These are phyloP conservation scores for Ictalurus punctatus DNA, from an alignment of 2,113 vertebrate genomes.

Conservation along the genomic window DNA sequence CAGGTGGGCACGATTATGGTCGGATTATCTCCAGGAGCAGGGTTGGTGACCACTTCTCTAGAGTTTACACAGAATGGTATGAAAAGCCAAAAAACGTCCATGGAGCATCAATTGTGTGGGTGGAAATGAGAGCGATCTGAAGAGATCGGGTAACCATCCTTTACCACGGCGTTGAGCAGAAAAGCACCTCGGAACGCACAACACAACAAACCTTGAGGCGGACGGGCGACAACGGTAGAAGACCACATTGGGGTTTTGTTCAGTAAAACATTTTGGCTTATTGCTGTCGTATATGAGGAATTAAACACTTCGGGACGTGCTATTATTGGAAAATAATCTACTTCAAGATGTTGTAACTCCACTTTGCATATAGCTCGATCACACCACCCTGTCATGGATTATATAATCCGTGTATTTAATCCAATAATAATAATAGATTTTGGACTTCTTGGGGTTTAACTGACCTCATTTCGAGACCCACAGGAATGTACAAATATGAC, in stretches of 20 bases:
- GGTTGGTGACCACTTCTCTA: background rate
- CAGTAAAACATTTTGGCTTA: background rate
- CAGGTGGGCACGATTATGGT: too few species aligned
- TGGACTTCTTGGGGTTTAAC: background rate
- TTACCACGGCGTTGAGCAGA: background rate
- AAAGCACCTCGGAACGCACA: background rate
- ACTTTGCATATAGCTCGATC: background rate
- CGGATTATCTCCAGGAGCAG: too few species aligned
- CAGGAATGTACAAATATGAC: background rate
- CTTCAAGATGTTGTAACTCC: background rate
- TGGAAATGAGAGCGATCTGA: background rate
- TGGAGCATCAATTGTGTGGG: background rate
- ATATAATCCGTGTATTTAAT: too few species aligned
- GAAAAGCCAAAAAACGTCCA: background rate
- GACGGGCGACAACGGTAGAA: background rate
- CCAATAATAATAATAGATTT: background rate
- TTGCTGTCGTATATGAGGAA: background rate
- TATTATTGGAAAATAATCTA: background rate
- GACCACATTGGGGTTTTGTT: background rate
- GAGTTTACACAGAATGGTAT: background rate
- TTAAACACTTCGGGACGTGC: background rate
- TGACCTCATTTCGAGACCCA: background rate
- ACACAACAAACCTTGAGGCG: background rate
- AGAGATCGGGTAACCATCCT: background rate
- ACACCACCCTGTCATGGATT: background rate